A percentile compares a stretch with the other conserved stretches of the same genome.
Evolutionary conservation across 2,888 invertebrate species (phyloP).

Genomic region (Artemia sinica): DNA sequence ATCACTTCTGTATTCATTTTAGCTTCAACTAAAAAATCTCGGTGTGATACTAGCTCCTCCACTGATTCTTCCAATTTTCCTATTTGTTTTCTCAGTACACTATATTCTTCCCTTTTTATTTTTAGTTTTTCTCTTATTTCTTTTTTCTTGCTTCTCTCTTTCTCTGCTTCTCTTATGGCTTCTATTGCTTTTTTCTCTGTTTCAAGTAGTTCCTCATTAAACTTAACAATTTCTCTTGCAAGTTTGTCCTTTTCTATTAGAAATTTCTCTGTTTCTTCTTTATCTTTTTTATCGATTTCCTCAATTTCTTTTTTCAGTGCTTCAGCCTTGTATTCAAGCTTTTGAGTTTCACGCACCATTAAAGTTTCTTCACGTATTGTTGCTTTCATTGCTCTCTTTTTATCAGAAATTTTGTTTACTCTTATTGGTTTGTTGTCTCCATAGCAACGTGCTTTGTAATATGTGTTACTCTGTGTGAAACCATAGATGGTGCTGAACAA

Average conservation of each 20-base stretch:
- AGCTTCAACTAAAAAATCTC: conserved; percentile 8
- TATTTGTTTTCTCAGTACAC: background rate
- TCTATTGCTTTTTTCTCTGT: background rate
- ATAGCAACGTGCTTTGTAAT: no score
- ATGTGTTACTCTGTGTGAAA: no score
- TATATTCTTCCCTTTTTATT: conserved; percentile 6
- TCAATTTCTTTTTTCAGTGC: background rate
- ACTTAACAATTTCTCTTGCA: background rate
- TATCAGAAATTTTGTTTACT: background rate
- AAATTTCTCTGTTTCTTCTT: background rate
- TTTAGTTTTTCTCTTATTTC: conserved; percentile 10
- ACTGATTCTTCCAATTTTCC: conserved; percentile 8
- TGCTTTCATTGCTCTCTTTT: background rate
- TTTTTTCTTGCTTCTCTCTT: conserved; percentile 1
- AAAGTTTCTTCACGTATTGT: background rate
- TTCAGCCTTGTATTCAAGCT: background rate
- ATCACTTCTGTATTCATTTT: background rate
- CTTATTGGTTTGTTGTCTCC: background rate
- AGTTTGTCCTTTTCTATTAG: conserved; percentile 7
- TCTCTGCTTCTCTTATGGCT: conserved; percentile 10
- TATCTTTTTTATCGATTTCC: background rate
- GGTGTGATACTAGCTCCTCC: conserved; percentile 5
- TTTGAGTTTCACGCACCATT: background rate
- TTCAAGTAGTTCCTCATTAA: background rate
- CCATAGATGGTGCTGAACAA: no score